Evolutionary conservation across 2,797 vertebrate genomes (phyloP).

Genomic region (Acrossocheilus wenchowensis): DNA sequence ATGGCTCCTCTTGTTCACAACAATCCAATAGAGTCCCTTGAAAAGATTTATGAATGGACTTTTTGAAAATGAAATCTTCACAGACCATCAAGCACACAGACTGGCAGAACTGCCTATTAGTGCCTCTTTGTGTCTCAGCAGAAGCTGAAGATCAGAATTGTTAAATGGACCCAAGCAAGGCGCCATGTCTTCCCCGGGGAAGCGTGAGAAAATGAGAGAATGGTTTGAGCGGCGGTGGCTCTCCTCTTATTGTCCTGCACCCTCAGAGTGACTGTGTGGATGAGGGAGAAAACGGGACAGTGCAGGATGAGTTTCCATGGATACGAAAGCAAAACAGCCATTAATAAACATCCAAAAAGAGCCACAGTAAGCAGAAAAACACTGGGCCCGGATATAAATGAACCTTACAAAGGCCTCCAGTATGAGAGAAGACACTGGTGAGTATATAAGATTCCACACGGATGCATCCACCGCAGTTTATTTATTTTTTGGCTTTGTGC

Average conservation of each 20-base stretch:
- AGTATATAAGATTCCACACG: background rate
- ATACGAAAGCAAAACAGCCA: constrained; percentile 25
- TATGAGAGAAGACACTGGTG: background rate
- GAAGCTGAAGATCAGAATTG: constrained; percentile 19
- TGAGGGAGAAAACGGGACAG: constrained; percentile 21
- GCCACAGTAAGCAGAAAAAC: constrained; percentile 10
- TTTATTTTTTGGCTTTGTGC: background rate
- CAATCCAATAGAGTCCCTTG: background rate
- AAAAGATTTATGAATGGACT: constrained; percentile 31
- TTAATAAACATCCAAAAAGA: constrained; percentile 50
- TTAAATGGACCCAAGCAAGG: constrained; percentile 28
- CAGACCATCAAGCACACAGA: constrained; percentile 24
- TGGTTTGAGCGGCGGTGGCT: background rate
- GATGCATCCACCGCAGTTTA: constrained; percentile 8
- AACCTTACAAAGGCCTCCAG: constrained; percentile 22
- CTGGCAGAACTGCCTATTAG: constrained; percentile 7
- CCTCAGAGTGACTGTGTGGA: background rate
- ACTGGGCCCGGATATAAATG: constrained; percentile 19
- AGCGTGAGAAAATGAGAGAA: constrained; percentile 35
- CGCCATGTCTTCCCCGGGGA: constrained; percentile 17
- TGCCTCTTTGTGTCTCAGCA: constrained; percentile 4
- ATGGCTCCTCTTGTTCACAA: constrained; percentile 20
- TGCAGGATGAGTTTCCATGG: constrained; percentile 41
- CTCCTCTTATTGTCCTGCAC: constrained; percentile 11
- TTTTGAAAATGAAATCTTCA: constrained; percentile 20